A percentile compares a stretch with the other conserved stretches of the same genome.
These are phyloP conservation scores for Hylyphantes graminicola DNA, from an alignment of 1,140 invertebrate species.

Conservation along the genomic window DNA sequence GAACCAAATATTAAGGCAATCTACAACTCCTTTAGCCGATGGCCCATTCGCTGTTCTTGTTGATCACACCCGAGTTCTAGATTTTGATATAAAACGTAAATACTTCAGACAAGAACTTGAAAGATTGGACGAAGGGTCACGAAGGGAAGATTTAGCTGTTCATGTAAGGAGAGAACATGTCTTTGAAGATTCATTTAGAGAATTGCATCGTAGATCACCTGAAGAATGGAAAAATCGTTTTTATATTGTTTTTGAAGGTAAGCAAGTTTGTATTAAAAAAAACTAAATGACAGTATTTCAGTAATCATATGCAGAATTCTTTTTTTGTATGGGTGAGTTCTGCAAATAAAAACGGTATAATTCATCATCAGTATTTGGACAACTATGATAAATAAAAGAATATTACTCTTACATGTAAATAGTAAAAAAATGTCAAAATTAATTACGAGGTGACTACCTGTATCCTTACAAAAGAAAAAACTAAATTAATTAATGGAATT, in stretches of 20 bases:
- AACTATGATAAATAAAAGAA: too few relatives aligned
- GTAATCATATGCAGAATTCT: too few relatives aligned
- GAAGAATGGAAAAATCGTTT: slow-evolving; percentile 96
- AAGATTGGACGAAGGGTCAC: slow-evolving; percentile 80
- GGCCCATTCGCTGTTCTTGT: slow-evolving; percentile 91
- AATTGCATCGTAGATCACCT: slow-evolving; percentile 83
- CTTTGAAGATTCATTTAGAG: slow-evolving; percentile 92
- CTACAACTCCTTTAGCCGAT: slow-evolving; percentile 84
- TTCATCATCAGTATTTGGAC: too few relatives aligned
- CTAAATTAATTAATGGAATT: too few relatives aligned
- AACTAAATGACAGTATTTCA: too few relatives aligned
- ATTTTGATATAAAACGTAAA: slow-evolving; percentile 92
- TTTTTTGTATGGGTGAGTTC: too few relatives aligned
- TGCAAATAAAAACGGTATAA: too few relatives aligned
- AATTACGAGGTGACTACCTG: too few relatives aligned
- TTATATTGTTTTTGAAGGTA: slow-evolving; percentile 93
- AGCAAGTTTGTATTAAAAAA: neutral
- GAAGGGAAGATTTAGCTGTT: slow-evolving; percentile 90
- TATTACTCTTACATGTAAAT: too few relatives aligned
- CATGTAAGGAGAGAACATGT: slow-evolving; percentile 88
- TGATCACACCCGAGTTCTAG: slow-evolving; percentile 87
- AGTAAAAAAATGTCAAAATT: too few relatives aligned
- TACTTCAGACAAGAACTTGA: slow-evolving; percentile 92
- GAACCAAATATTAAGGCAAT: slow-evolving; percentile 92
- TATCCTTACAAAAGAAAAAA: too few relatives aligned